phyloP scores from a whole-genome alignment of 2,888 invertebrate species.

The Microchrysa polita region DNA sequence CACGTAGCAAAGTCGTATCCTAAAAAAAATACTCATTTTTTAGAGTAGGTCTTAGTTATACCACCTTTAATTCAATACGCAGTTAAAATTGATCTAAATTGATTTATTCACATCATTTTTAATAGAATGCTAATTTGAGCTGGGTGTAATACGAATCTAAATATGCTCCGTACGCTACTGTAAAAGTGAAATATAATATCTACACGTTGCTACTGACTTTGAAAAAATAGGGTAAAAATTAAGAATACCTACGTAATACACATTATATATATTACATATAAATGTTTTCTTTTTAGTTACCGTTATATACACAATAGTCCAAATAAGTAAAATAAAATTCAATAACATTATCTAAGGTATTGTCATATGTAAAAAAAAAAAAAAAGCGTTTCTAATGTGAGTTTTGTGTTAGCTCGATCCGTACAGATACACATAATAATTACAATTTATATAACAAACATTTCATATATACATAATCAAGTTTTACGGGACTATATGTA shows the following conservation, averaged over 20 bases:
- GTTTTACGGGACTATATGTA: too few relatives aligned
- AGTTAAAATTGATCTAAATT: too few relatives aligned
- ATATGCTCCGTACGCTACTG: background rate
- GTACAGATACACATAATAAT: too few relatives aligned
- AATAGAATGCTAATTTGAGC: conserved; percentile 48
- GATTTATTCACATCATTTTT: too few relatives aligned
- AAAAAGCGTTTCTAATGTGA: background rate
- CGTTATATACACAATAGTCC: background rate
- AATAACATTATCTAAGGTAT: background rate
- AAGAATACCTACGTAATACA: background rate
- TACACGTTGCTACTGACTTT: background rate
- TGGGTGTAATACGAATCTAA: conserved; percentile 44
- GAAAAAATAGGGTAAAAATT: background rate
- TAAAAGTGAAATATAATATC: too few relatives aligned
- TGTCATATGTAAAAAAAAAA: background rate
- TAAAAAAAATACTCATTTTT: too few relatives aligned
- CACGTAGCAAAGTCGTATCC: too few relatives aligned
- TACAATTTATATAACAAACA: too few relatives aligned
- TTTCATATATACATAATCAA: too few relatives aligned
- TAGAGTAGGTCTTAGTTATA: too few relatives aligned
- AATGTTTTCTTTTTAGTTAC: background rate
- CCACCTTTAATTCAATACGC: too few relatives aligned
- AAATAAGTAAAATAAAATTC: background rate
- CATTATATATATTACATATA: too few relatives aligned
- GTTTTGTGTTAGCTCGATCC: background rate